phyloP scores from a whole-genome alignment of 1,140 invertebrate species.

The Trinorchestia longiramus region DNA sequence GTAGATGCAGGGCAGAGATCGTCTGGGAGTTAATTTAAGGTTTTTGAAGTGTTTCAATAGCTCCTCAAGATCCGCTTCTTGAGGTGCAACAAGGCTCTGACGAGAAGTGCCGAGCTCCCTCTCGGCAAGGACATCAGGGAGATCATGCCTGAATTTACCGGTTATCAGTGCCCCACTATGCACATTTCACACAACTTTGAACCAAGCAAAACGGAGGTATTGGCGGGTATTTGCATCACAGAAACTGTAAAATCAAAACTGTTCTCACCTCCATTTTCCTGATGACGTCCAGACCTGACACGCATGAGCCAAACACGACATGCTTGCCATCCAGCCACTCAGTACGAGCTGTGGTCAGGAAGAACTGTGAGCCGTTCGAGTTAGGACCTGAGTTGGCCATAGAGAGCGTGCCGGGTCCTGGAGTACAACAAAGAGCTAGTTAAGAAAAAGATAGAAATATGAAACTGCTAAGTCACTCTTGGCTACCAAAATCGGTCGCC shows the following conservation, averaged over 20 bases:
- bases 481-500: too few relatives aligned
- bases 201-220: not conserved
- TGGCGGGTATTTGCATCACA: not conserved
- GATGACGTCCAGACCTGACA: constrained; percentile 90
- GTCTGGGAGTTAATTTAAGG: too few relatives aligned
- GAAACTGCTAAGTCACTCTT: not conserved
- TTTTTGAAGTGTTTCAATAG: too few relatives aligned
- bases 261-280: constrained; percentile 84
- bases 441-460: not conserved
- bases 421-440: not conserved
- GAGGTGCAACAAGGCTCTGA: too few relatives aligned
- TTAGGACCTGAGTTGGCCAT: constrained; percentile 96
- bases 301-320: constrained; percentile 93
- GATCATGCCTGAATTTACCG: too few relatives aligned
- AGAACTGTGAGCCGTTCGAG: constrained; percentile 97
- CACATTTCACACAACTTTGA: not conserved
- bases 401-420: constrained; percentile 79
- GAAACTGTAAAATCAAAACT: constrained; percentile 45
- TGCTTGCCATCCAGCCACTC: constrained; percentile 88
- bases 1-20: too few relatives aligned
- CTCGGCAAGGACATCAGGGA: too few relatives aligned
- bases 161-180: not conserved
- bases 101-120: too few relatives aligned
- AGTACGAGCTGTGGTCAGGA: constrained; percentile 84
- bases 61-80: too few relatives aligned